These are phyloP conservation scores for Embiotoca jacksoni DNA, from an alignment of 2,113 vertebrate genomes.

Conservation along the genomic window DNA sequence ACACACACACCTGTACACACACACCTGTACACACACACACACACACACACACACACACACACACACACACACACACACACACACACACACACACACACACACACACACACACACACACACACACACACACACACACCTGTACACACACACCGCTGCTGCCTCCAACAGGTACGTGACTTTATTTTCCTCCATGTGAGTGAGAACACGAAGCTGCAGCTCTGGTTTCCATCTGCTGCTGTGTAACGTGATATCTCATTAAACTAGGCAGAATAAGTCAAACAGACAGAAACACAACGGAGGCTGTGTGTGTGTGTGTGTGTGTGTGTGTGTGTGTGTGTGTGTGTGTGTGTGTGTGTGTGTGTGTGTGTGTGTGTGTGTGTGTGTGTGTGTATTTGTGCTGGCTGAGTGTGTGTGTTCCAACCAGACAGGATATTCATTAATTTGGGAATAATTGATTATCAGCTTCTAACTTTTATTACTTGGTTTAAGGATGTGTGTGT, in stretches of 20 bases:
- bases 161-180: neutral
- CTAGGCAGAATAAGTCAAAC: conserved; percentile 55
- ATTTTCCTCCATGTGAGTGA: neutral
- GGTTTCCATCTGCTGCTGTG: conserved; percentile 36
- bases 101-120: neutral
- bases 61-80: neutral
- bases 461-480: conserved; percentile 38
- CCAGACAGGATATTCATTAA: conserved; percentile 67
- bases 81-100: neutral
- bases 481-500: conserved; percentile 27
- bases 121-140: neutral
- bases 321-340: conserved; percentile 26
- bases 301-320: conserved; percentile 26
- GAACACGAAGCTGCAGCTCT: conserved; percentile 4
- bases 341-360: conserved; percentile 31
- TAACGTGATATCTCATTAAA: conserved; percentile 62
- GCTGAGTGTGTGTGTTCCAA: conserved; percentile 59
- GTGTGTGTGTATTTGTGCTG: conserved; percentile 31
- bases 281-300: conserved; percentile 43
- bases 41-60: too few relatives aligned
- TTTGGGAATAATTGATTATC: conserved; percentile 65
- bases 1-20: too few relatives aligned
- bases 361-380: conserved; percentile 25
- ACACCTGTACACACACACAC: neutral
- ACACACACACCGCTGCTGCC: neutral